Evolutionary conservation across 1,140 invertebrate genomes (phyloP).

Genomic region (Acromyrmex charruanus): DNA sequence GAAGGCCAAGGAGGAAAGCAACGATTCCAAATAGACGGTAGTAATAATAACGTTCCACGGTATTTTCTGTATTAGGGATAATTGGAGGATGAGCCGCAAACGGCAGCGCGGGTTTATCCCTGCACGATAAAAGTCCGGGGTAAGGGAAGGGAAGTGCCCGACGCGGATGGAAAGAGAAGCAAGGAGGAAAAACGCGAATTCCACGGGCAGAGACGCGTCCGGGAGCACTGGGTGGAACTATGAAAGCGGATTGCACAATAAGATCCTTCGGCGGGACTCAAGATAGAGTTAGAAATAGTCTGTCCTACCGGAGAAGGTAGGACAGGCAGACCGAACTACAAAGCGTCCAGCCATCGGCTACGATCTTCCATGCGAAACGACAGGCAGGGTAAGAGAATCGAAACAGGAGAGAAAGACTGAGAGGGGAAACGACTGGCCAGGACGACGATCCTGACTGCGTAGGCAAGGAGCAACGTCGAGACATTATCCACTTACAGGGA

Average conservation of each 20-base stretch:
- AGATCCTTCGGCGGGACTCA: slow-evolving; percentile 50
- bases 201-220: slow-evolving; percentile 65
- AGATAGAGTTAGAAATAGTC: slow-evolving; percentile 53
- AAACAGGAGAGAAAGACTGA: slow-evolving; percentile 28
- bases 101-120: slow-evolving; percentile 70
- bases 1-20: slow-evolving; percentile 49
- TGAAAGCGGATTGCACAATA: slow-evolving; percentile 71
- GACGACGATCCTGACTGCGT: slow-evolving; percentile 74
- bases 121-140: slow-evolving; percentile 70
- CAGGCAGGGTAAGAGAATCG: slow-evolving; percentile 48
- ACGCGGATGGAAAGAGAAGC: neutral
- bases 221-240: slow-evolving; percentile 72
- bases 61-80: slow-evolving; percentile 79
- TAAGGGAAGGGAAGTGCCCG: slow-evolving; percentile 1
- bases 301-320: slow-evolving; percentile 17
- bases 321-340: slow-evolving; percentile 61
- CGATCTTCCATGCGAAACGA: slow-evolving; percentile 73
- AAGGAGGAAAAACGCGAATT: slow-evolving; percentile 74
- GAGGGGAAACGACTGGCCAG: slow-evolving; percentile 13
- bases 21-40: slow-evolving; percentile 69
- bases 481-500: slow-evolving; percentile 84
- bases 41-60: slow-evolving; percentile 78
- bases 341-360: slow-evolving; percentile 68
- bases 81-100: slow-evolving; percentile 79
- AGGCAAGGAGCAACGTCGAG: slow-evolving; percentile 78